These are phyloP conservation scores for Sylvicola cinctus DNA, from an alignment of 2,888 invertebrate genomes.

Conservation along the genomic window DNA sequence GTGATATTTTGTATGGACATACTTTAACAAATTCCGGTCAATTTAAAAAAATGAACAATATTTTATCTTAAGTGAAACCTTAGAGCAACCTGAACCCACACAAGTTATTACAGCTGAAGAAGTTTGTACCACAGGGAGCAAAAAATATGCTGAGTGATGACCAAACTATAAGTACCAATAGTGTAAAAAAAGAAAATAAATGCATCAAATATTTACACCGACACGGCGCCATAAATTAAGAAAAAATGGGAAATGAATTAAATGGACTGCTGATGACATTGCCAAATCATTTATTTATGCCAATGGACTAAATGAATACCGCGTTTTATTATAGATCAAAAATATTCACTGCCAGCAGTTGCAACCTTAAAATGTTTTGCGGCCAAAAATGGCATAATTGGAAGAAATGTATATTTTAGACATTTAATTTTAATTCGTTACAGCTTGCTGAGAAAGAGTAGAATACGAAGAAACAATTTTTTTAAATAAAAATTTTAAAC, in stretches of 20 bases:
- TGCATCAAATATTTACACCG: constrained; percentile 3
- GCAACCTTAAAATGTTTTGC: constrained; percentile 1
- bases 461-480: no score
- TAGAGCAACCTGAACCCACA: no score
- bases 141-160: not conserved
- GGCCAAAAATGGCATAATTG: no score
- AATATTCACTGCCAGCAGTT: constrained; percentile 2
- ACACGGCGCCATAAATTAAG: constrained; percentile 1
- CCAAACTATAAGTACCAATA: not conserved
- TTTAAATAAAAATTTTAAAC: no score
- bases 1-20: not conserved
- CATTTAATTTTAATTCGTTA: no score
- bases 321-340: constrained; percentile 2
- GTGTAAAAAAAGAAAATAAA: constrained; percentile 1
- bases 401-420: no score
- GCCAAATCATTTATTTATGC: constrained; percentile 1
- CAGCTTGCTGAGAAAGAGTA: no score
- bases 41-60: no score
- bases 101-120: no score
- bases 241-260: constrained; percentile 1
- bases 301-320: constrained; percentile 1
- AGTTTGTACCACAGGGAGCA: not conserved
- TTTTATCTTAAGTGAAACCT: no score
- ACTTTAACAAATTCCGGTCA: no score
- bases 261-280: not conserved